Evolutionary conservation across 1,140 invertebrate genomes (phyloP).

Genomic region (Proales similis): DNA sequence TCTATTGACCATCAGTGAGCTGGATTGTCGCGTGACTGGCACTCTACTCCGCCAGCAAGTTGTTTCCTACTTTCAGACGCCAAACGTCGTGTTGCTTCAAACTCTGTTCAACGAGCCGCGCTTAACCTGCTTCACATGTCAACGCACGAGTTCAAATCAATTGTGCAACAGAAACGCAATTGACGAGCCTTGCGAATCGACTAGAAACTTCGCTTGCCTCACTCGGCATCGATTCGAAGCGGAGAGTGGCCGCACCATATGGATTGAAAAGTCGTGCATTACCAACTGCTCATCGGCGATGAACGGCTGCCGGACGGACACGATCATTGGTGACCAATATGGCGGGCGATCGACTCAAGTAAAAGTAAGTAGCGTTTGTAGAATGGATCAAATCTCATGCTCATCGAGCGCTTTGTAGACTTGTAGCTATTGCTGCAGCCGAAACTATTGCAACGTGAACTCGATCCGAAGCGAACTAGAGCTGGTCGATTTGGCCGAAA

Average conservation of each 20-base stretch:
- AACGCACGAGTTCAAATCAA: neutral
- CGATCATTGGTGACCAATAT: neutral
- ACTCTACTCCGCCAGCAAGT: no score
- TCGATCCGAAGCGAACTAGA: constrained; percentile 2
- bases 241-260: neutral
- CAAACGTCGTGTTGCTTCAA: no score
- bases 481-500: no score
- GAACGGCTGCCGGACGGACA: constrained; percentile 10
- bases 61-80: no score
- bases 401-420: constrained; percentile 21
- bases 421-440: constrained; percentile 31
- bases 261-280: constrained; percentile 17
- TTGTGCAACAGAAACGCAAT: constrained; percentile 13
- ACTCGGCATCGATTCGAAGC: neutral
- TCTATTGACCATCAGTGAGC: no score
- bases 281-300: neutral
- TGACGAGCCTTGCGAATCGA: constrained; percentile 12
- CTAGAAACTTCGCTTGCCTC: constrained; percentile 2
- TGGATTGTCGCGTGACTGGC: no score
- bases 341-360: neutral
- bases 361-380: neutral
- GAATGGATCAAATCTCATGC: neutral
- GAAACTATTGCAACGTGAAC: constrained; percentile 26
- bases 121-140: constrained; percentile 29
- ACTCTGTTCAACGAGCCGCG: neutral